Evolutionary conservation across 2,888 invertebrate genomes (phyloP).

Genomic region (Patella caerulea): DNA sequence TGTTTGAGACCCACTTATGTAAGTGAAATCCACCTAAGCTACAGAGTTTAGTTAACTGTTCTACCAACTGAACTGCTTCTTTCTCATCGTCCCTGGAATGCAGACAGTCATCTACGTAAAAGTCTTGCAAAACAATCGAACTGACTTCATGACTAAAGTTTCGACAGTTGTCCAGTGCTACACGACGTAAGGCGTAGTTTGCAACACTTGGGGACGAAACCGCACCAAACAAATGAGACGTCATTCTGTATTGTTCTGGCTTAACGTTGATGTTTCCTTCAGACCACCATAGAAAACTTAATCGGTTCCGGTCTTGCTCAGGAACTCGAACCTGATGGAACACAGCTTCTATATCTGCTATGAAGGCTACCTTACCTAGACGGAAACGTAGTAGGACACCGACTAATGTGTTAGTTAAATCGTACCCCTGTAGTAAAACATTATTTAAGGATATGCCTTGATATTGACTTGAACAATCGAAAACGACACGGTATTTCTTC

Average conservation of each 20-base stretch:
- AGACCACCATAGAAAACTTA: constrained; percentile 40
- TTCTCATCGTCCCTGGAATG: constrained; percentile 21
- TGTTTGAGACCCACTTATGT: constrained; percentile 32
- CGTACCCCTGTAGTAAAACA: constrained; percentile 39
- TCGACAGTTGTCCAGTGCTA: not conserved
- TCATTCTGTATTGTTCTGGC: constrained; percentile 7
- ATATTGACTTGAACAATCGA: constrained; percentile 36
- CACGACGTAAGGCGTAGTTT: constrained; percentile 2
- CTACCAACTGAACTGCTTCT: constrained; percentile 12
- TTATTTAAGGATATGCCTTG: constrained; percentile 38
- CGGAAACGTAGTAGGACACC: constrained; percentile 39
- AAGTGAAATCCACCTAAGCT: constrained; percentile 29
- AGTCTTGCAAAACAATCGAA: constrained; percentile 18
- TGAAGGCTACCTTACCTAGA: constrained; percentile 35
- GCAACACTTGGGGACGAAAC: constrained; percentile 11
- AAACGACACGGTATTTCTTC: constrained; percentile 32
- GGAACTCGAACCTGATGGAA: constrained; percentile 34
- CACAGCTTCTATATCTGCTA: constrained; percentile 39
- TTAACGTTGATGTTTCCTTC: not conserved
- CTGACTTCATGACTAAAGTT: too few relatives aligned
- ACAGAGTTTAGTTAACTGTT: constrained; percentile 21
- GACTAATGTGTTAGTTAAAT: constrained; percentile 40
- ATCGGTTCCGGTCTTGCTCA: constrained; percentile 26
- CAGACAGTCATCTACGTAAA: constrained; percentile 35
- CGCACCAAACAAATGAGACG: constrained; percentile 13